phyloP scores from a whole-genome alignment of 2,888 invertebrate genomes.

The Thyatira batis region DNA sequence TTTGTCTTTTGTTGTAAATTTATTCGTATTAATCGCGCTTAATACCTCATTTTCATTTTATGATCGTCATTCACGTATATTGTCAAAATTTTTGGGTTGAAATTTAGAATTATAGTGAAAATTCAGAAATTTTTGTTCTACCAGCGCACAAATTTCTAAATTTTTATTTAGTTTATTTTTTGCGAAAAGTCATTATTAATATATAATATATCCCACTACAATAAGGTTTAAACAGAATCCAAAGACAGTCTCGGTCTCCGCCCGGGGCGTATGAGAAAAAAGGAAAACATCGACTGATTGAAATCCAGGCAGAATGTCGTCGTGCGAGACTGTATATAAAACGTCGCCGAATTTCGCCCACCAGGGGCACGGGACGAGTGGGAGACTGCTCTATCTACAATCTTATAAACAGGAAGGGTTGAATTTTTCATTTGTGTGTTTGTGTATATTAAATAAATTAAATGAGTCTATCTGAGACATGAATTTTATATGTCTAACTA shows the following conservation, averaged over 20 bases:
- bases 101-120: too few relatives aligned
- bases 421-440: too few relatives aligned
- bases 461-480: constrained; percentile 5
- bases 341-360: constrained; percentile 22
- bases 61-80: background rate
- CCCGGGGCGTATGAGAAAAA: constrained; percentile 24
- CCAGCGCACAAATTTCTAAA: too few relatives aligned
- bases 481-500: too few relatives aligned
- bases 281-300: constrained; percentile 38
- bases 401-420: too few relatives aligned
- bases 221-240: constrained; percentile 7
- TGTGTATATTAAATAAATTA: too few relatives aligned
- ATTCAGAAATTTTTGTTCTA: too few relatives aligned
- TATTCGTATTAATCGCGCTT: background rate
- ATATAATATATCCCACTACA: background rate
- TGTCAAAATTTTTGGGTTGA: too few relatives aligned
- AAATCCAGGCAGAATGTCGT: constrained; percentile 25
- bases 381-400: background rate
- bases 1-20: background rate
- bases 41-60: too few relatives aligned
- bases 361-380: background rate
- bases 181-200: too few relatives aligned
- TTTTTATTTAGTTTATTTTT: too few relatives aligned
- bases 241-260: constrained; percentile 10
- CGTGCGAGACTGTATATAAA: constrained; percentile 22